phyloP scores from a whole-genome alignment of 2,888 invertebrate genomes.

The Nysson spinosus region DNA sequence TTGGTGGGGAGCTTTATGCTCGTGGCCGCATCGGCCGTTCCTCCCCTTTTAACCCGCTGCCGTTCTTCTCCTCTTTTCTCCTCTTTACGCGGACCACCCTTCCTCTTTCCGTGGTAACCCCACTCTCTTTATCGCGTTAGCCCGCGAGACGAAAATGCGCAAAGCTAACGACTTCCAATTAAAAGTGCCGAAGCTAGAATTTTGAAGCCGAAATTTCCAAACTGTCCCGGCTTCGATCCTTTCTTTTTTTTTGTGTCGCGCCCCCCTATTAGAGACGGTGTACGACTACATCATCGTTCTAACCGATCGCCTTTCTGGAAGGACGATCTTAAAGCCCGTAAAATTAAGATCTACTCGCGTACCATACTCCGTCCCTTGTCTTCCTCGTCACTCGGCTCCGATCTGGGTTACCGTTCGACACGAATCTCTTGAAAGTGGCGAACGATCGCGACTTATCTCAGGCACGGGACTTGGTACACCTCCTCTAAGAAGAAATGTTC shows the following conservation, averaged over 20 bases:
- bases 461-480: no score
- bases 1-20: constrained; percentile 61
- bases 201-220: constrained; percentile 51
- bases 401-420: no score
- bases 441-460: no score
- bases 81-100: constrained; percentile 5
- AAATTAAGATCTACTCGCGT: background rate
- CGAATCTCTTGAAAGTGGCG: no score
- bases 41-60: constrained; percentile 47
- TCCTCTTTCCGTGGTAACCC: constrained; percentile 60
- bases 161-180: constrained; percentile 81
- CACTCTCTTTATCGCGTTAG: constrained; percentile 43
- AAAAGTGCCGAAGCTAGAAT: constrained; percentile 78
- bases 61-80: constrained; percentile 25
- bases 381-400: no score
- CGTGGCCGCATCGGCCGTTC: constrained; percentile 55
- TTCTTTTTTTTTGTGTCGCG: constrained; percentile 17
- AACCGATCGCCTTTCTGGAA: no score
- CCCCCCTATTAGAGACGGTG: background rate
- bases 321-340: no score
- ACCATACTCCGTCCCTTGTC: background rate
- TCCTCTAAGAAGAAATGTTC: no score
- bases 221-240: constrained; percentile 23
- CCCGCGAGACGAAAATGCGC: constrained; percentile 80
- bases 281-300: no score